A percentile compares a stretch with the other conserved stretches of the same genome.
These are phyloP conservation scores for Mythimna impura DNA, from an alignment of 2,888 invertebrate species.

Conservation along the genomic window DNA sequence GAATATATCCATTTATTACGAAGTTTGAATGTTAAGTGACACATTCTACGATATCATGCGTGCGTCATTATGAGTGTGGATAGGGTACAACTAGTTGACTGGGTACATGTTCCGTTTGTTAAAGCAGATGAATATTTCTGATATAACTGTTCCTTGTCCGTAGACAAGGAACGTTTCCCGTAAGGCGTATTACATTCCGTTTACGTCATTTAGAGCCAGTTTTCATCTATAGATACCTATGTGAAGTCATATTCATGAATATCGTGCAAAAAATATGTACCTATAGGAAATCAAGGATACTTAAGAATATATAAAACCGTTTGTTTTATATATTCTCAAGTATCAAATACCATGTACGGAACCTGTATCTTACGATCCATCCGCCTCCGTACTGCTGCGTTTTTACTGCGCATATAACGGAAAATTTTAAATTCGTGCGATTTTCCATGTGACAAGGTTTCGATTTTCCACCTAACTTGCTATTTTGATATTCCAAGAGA, in stretches of 20 bases:
- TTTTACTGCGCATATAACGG: conserved; percentile 50
- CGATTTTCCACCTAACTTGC: conserved; percentile 65
- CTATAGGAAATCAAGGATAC: background rate
- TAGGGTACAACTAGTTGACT: conserved; percentile 16
- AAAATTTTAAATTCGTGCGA: conserved; percentile 57
- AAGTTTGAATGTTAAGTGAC: conserved; percentile 40
- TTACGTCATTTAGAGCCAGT: conserved; percentile 31
- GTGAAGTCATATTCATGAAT: background rate
- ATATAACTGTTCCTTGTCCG: conserved; percentile 44
- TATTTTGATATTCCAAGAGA: conserved; percentile 56
- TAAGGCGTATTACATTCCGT: conserved; percentile 58
- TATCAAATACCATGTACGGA: conserved; percentile 46
- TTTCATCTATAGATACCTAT: conserved; percentile 1
- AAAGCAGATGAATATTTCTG: conserved; percentile 47
- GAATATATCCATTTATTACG: conserved; percentile 53
- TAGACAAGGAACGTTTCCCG: background rate
- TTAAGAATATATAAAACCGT: too few species aligned
- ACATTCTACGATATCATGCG: conserved; percentile 30
- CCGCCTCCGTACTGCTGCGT: conserved; percentile 29
- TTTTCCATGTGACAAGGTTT: conserved; percentile 65
- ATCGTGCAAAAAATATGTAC: background rate
- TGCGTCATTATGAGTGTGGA: conserved; percentile 28
- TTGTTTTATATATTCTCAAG: conserved; percentile 20
- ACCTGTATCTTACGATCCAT: conserved; percentile 24
- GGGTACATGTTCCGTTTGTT: conserved; percentile 32